These are phyloP conservation scores for Pyxicephalus adspersus DNA, from an alignment of 2,113 vertebrate genomes.

Conservation along the genomic window DNA sequence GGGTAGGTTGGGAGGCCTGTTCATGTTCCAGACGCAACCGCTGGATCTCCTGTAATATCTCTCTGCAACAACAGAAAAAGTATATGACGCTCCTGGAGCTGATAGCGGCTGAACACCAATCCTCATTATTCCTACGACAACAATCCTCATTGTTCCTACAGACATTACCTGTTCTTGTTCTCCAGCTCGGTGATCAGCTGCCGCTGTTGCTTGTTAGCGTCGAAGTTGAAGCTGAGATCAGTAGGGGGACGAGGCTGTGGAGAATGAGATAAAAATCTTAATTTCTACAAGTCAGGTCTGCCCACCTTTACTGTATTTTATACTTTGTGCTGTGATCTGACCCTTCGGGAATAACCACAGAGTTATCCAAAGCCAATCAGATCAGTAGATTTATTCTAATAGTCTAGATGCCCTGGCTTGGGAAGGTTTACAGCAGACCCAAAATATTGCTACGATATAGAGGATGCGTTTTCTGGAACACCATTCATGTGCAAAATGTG, in stretches of 20 bases:
- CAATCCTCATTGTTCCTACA: background rate
- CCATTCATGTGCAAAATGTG: no score
- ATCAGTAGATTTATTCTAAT: no score
- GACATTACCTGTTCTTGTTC: slow-evolving; percentile 91
- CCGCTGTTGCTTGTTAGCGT: slow-evolving; percentile 93
- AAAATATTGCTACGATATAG: no score
- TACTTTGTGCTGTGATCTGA: no score
- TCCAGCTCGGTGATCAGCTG: slow-evolving; percentile 97
- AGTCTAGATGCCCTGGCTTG: no score
- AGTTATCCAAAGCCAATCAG: no score
- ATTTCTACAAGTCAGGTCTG: no score
- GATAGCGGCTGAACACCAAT: background rate
- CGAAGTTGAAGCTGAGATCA: slow-evolving; percentile 88
- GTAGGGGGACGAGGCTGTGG: slow-evolving; percentile 83
- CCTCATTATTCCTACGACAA: background rate
- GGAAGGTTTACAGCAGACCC: no score
- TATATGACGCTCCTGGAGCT: background rate
- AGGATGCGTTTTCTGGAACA: no score
- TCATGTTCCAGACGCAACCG: slow-evolving; percentile 91
- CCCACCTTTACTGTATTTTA: no score
- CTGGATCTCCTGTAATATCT: slow-evolving; percentile 95
- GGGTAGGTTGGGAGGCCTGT: slow-evolving; percentile 93
- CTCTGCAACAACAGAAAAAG: slow-evolving; percentile 67
- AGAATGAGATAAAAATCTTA: no score
- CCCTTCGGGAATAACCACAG: no score